phyloP scores from a whole-genome alignment of 2,113 vertebrate genomes.

The Phylloscopus trochilus region DNA sequence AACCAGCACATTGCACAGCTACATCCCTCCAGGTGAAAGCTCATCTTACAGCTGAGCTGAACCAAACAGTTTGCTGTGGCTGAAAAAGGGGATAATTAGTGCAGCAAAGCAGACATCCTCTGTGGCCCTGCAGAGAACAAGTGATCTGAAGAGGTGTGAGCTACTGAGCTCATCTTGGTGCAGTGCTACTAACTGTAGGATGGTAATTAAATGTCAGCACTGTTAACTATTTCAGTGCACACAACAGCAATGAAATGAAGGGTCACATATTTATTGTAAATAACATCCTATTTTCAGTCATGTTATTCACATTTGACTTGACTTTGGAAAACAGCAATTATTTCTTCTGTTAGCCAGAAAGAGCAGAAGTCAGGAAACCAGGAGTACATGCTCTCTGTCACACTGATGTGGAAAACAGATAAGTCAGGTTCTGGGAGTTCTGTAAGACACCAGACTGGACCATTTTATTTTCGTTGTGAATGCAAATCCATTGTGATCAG shows the following conservation, averaged over 20 bases:
- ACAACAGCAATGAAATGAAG: background rate
- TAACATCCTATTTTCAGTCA: background rate
- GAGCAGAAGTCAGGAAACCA: background rate
- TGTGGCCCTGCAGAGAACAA: background rate
- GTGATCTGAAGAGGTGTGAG: background rate
- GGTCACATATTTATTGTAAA: background rate
- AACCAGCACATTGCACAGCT: background rate
- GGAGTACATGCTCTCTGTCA: fast-evolving
- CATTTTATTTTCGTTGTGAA: background rate
- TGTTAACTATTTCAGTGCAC: background rate
- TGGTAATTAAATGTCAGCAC: background rate
- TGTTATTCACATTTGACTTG: background rate
- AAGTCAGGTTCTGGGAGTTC: background rate
- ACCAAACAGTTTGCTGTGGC: background rate
- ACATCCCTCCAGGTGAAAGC: background rate
- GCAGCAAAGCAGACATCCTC: background rate
- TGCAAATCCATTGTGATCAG: background rate
- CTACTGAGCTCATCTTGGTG: background rate
- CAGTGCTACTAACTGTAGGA: background rate
- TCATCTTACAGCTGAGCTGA: background rate
- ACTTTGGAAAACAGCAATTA: background rate
- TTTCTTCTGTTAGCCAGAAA: background rate
- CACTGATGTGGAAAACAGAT: background rate
- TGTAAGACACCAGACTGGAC: background rate
- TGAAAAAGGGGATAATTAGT: background rate